These are phyloP conservation scores for Bradysia coprophila DNA, from an alignment of 1,140 invertebrate genomes.

Conservation along the genomic window DNA sequence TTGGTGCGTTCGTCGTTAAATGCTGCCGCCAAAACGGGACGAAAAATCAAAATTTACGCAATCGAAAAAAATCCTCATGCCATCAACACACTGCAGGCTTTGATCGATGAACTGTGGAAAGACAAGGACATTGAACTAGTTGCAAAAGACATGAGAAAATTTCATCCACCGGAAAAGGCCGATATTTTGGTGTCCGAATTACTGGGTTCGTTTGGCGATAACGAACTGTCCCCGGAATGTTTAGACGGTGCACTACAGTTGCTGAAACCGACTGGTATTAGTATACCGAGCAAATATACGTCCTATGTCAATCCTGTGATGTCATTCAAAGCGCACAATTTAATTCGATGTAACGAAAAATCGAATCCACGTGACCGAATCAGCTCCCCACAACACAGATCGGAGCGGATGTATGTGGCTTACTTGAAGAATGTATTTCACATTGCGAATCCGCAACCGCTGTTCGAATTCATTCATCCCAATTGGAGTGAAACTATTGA, in stretches of 20 bases:
- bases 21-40: constrained; percentile 37
- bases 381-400: constrained; percentile 54
- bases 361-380: constrained; percentile 9
- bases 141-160: constrained; percentile 81
- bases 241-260: constrained; percentile 85
- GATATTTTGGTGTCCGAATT: constrained; percentile 96
- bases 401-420: constrained; percentile 86
- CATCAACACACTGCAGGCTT: constrained; percentile 67
- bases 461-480: constrained; percentile 85
- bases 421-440: constrained; percentile 79
- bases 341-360: constrained; percentile 16
- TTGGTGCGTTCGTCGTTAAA: constrained; percentile 68
- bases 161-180: constrained; percentile 61
- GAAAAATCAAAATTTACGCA: constrained; percentile 61
- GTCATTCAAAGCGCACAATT: constrained; percentile 28
- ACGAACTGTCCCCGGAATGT: constrained; percentile 97
- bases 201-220: constrained; percentile 94
- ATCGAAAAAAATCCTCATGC: constrained; percentile 98
- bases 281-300: constrained; percentile 79
- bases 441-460: constrained; percentile 52
- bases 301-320: constrained; percentile 76
- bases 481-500: constrained; percentile 42
- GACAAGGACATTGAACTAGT: constrained; percentile 51
- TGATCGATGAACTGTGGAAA: constrained; percentile 67
- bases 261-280: constrained; percentile 76